Evolutionary conservation across 2,888 invertebrate genomes (phyloP).

Genomic region (Linnaemya vulpina): DNA sequence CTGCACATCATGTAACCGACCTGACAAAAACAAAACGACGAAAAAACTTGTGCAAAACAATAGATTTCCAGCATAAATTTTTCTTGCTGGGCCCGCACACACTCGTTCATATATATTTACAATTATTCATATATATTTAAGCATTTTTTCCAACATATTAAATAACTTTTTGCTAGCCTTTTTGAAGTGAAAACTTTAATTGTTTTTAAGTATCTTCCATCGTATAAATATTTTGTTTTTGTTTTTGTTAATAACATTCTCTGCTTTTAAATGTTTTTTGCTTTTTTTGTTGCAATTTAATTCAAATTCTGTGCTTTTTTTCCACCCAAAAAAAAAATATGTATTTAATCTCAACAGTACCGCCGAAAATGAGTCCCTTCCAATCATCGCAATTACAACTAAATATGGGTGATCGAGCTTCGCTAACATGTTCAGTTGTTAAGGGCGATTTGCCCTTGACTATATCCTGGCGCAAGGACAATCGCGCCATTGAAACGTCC

Average conservation of each 20-base stretch:
- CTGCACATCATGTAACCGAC: constrained; percentile 7
- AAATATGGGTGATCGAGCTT: constrained; percentile 89
- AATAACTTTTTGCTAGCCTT: constrained; percentile 7
- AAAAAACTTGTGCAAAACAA: not conserved
- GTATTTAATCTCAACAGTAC: constrained; percentile 84
- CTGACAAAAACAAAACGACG: not conserved
- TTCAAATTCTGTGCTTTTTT: constrained; percentile 21
- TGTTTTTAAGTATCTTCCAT: not conserved
- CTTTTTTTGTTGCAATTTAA: constrained; percentile 47
- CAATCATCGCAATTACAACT: constrained; percentile 87
- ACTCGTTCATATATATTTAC: not conserved
- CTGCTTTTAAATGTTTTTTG: constrained; percentile 51
- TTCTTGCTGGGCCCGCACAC: not conserved
- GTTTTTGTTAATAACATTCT: not conserved
- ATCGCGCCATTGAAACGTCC: constrained; percentile 86
- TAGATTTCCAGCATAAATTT: not conserved
- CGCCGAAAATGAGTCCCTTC: constrained; percentile 90
- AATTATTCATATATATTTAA: not conserved
- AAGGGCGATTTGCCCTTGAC: constrained; percentile 90
- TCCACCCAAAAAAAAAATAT: not conserved
- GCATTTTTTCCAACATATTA: not conserved
- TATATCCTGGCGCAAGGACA: constrained; percentile 91
- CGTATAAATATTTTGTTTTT: not conserved
- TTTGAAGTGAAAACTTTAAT: constrained; percentile 23
- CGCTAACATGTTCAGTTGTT: constrained; percentile 89